A percentile compares a stretch with the other conserved stretches of the same genome.
Conservation (phyloP, 2,797 vertebrate genomes). For the Rallus crepitans region DNA sequence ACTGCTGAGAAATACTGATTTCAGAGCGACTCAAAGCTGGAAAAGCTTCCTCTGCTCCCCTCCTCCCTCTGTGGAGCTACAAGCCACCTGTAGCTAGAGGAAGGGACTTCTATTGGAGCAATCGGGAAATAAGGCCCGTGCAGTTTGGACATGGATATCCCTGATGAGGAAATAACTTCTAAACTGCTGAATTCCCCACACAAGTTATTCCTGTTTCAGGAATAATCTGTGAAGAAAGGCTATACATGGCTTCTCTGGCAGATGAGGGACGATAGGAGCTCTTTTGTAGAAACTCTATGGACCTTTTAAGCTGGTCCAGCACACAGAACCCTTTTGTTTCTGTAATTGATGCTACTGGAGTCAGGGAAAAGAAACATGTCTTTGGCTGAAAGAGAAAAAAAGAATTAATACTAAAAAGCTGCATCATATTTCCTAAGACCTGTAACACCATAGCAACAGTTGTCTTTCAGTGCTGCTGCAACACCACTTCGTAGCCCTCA, state of each 20-base stretch:
- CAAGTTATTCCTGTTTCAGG: background rate
- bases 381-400: background rate
- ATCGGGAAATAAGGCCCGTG: background rate
- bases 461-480: background rate
- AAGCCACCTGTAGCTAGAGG: background rate
- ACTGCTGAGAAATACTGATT: background rate
- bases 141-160: background rate
- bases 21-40: background rate
- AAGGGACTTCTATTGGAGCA: background rate
- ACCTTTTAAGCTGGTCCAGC: background rate
- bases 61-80: background rate
- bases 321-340: conserved; percentile 7
- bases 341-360: background rate
- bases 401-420: background rate
- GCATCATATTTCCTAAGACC: conserved; percentile 30
- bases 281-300: background rate
- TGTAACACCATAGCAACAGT: conserved; percentile 50
- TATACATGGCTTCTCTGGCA: background rate
- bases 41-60: background rate
- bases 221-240: background rate
- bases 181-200: background rate
- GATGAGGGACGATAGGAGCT: background rate
- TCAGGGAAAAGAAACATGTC: conserved; percentile 17
- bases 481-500: background rate
- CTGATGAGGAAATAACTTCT: conserved; percentile 25